Base-by-base conservation (phyloP, 1,140 invertebrate genomes). In the Antheraea pernyi region DNA sequence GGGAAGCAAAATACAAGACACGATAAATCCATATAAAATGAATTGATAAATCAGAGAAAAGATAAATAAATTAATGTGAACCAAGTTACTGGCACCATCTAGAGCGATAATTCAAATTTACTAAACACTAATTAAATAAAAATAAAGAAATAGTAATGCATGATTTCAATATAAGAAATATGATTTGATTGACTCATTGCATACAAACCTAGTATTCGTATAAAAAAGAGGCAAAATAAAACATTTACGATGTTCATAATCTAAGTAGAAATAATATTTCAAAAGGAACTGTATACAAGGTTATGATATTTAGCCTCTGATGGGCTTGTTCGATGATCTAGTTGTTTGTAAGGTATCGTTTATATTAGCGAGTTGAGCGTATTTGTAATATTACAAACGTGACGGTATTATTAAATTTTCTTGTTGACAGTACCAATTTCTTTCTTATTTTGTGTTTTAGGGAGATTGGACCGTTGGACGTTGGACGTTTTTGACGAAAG, bases 211-310 rank as follows among this genome's bases (percentile, higher is more conserved):
- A n/a, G n/a, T n/a, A 53, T 10, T 1, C 16, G 16, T 13, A 53
- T 16, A 53, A 16, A 53, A 53, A 53, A 53, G 46, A 53, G 13
- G 11, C 46, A 10, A 42, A 11, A 42, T 42, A 16, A 16, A 53
- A 53, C 46, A 53, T 53, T 13, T 53, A 53, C 46, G 1, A 13
- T 6, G 46, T 53, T n/a, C 46, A 16, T 53, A 16, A 13, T 53
- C 46, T 53, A 53, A 53, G 46, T 53, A 53, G 16, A 53, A 6
- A n/a, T 53, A 53, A 16, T 53, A 53, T 53, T 53, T 53, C 46
- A 53, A 53, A 53, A 53, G 46, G 46, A 13, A 53, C 46, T 53
- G 46, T 53, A 53, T 53, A n/a, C 46, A 53, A 53, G 46, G 46
- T 53, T 53, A 16, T 53, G 46, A 53, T 53, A 53, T 53, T 53